Evolutionary conservation across 2,888 invertebrate genomes (phyloP).

Genomic region (Syrphus vitripennis): DNA sequence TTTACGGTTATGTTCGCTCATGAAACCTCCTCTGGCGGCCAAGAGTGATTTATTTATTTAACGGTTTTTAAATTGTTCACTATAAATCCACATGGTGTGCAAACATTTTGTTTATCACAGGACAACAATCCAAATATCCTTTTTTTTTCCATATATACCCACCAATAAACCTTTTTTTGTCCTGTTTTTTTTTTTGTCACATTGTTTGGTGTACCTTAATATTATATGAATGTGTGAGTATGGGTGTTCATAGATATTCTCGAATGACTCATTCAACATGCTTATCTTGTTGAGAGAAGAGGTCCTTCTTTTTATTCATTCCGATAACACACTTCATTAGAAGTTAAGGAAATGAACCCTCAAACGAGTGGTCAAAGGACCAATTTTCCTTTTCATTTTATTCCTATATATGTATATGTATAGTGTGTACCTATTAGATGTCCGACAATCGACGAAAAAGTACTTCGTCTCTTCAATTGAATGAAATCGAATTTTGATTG

Average conservation of each 20-base stretch:
- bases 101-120: slow-evolving; percentile 15
- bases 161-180: slow-evolving; percentile 28
- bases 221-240: neutral
- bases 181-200: neutral
- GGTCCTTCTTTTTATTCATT: slow-evolving; percentile 48
- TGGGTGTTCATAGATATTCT: neutral
- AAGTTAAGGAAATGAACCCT: slow-evolving; percentile 63
- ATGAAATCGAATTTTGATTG: slow-evolving; percentile 68
- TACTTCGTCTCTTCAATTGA: slow-evolving; percentile 42
- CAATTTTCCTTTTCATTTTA: slow-evolving; percentile 42
- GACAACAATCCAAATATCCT: slow-evolving; percentile 14
- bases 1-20: slow-evolving; percentile 55
- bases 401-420: neutral
- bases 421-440: neutral
- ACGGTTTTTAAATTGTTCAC: slow-evolving; percentile 65
- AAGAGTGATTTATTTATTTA: slow-evolving; percentile 65
- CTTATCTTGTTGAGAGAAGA: slow-evolving; percentile 12
- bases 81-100: slow-evolving; percentile 62
- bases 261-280: neutral
- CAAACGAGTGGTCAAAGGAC: slow-evolving; percentile 71
- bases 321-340: slow-evolving; percentile 70
- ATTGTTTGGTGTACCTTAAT: slow-evolving; percentile 6
- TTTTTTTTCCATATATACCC: slow-evolving; percentile 13
- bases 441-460: neutral
- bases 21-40: slow-evolving; percentile 36